Evolutionary conservation across 92 coral and sea anemone species (phyloP).

Genomic region (Epizoanthus rinbou): DNA sequence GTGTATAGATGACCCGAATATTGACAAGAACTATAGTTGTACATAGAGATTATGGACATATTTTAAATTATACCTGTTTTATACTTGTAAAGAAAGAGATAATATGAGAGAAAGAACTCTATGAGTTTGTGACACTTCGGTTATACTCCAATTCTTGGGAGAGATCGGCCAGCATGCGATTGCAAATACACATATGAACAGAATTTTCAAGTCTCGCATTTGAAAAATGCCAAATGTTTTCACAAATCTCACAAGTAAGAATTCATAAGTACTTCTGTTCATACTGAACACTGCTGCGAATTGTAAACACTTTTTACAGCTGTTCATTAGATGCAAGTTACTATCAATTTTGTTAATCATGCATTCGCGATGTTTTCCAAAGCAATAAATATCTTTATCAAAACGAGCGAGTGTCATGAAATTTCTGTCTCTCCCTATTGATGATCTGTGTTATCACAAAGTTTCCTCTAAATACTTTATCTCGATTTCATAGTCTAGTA

Average conservation of each 20-base stretch:
- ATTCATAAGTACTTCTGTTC: not conserved
- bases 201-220: conserved; percentile 25
- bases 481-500: not conserved
- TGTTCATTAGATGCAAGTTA: not conserved
- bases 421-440: not conserved
- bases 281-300: not conserved
- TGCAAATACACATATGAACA: not conserved
- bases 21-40: conserved; percentile 21
- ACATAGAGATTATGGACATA: conserved; percentile 35
- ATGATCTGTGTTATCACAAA: not conserved
- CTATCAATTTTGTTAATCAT: no score
- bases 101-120: conserved; percentile 24
- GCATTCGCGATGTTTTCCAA: conserved; percentile 5
- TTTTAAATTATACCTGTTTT: conserved; percentile 44
- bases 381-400: conserved; percentile 12
- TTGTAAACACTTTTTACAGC: conserved; percentile 17
- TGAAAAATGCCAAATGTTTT: conserved; percentile 26
- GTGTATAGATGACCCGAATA: not conserved
- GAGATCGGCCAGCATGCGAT: not conserved
- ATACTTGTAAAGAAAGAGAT: conserved; percentile 35
- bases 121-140: conserved; percentile 30
- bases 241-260: not conserved
- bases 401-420: not conserved
- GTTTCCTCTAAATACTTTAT: not conserved
- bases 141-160: conserved; percentile 24